Evolutionary conservation across 35 echinoderm and acorn worm genomes (phyloP).

Genomic region (Hemicentrotus pulcherrimus): DNA sequence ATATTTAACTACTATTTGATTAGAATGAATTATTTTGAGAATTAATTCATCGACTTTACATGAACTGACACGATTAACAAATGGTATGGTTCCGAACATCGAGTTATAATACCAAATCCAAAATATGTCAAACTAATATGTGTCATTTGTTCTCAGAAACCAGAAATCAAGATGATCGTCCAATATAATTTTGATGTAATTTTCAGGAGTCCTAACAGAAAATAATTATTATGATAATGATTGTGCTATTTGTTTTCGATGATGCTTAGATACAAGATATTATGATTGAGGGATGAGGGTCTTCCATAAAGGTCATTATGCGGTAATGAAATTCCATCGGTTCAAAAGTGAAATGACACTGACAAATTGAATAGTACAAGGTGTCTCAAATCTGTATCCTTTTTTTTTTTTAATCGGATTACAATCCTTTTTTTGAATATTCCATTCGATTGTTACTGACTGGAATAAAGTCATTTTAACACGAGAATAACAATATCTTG

Average conservation of each 20-base stretch:
- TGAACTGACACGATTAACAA: too few relatives aligned
- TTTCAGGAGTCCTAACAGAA: neutral
- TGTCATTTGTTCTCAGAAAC: neutral
- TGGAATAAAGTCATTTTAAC: too few relatives aligned
- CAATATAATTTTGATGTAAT: neutral
- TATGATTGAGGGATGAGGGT: neutral
- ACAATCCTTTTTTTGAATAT: too few relatives aligned
- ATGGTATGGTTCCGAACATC: neutral
- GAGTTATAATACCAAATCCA: neutral
- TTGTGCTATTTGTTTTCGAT: neutral
- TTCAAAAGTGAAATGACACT: slow-evolving; percentile 11
- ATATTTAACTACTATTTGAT: too few relatives aligned
- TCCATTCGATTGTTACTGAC: too few relatives aligned
- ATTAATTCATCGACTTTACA: too few relatives aligned
- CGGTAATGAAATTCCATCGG: neutral
- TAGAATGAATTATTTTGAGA: too few relatives aligned
- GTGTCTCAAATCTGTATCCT: neutral
- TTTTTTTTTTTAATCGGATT: too few relatives aligned
- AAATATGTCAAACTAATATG: neutral
- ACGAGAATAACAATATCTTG: too few relatives aligned
- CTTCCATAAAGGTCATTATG: neutral
- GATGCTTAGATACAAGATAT: neutral
- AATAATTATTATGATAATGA: neutral
- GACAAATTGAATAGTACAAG: neutral
- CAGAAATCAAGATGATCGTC: neutral